Evolutionary conservation across 2,797 vertebrate genomes (phyloP), one percentile per base, ranked within the genome.

Genomic region (Brachymystax lenok): DNA sequence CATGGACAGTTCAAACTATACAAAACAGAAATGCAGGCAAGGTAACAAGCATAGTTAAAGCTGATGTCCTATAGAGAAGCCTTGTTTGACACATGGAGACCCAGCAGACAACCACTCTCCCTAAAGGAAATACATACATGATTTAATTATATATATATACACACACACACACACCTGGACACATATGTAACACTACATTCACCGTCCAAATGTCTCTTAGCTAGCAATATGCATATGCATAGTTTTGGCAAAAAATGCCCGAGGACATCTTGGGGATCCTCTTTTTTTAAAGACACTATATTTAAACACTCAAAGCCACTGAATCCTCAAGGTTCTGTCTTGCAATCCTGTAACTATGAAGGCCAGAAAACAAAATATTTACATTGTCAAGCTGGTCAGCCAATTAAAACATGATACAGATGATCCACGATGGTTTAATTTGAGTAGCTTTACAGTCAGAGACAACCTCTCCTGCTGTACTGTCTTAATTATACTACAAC

Each of bases 321-420:
- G 17, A 69, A 35, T 46, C 67, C 17, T 69, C 33, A 69, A 69
- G 35, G 68, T 69, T 69, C 17, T 19, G 35, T 14, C 33, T 69
- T 17, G 33, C 33, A 68, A 30, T 69, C 5, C 27, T 40, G 67
- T 19, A 40, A 69, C 67, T 40, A 69, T n/a, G 17, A 24, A 16
- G 17, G 16, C 61, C 56, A 21, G 59, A 46, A 69, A 46, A 50
- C 24, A 59, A 52, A 56, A 30, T 10, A 74, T 46, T 5, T 5
- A 21, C n/a, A 21, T 56, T 19, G 17, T 21, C 56, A 59, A 59
- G 56, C 56, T 19, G 56, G 40, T 46, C 17, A 59, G 56, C 5
- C 56, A 8, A 59, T 59, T 6, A 21, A 59, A 19, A 59, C 17
- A 21, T 3, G 27, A 35, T 19, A 30, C 28, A 6, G 14, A 35